Conservation (phyloP, 2,797 vertebrate species). For the Megaceryle alcyon region DNA sequence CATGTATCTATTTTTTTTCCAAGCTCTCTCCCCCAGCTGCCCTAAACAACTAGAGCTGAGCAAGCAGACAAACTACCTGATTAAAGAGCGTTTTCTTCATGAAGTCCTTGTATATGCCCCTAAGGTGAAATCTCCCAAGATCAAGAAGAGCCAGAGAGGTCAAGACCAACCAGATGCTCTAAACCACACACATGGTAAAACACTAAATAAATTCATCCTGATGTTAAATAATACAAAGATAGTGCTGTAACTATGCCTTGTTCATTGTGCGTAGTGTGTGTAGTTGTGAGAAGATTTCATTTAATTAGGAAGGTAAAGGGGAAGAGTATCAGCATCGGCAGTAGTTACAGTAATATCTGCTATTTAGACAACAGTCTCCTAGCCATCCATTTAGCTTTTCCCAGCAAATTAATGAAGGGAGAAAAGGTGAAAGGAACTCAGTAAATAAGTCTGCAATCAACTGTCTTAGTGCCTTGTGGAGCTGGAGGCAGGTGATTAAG, state of each 20-base stretch:
- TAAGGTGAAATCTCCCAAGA: not conserved
- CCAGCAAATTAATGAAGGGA: constrained; percentile 55
- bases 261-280: not conserved
- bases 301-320: not conserved
- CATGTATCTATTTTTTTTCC: not conserved
- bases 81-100: not conserved
- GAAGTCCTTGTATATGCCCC: not conserved
- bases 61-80: not conserved
- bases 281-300: not conserved
- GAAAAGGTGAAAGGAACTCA: constrained; percentile 43
- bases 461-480: not conserved
- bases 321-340: not conserved
- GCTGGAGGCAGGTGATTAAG: constrained; percentile 56
- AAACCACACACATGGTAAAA: not conserved
- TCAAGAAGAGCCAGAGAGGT: not conserved
- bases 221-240: not conserved
- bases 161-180: not conserved
- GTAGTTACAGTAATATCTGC: not conserved
- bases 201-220: not conserved
- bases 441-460: constrained; percentile 70
- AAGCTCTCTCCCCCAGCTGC: not conserved
- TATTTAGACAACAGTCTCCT: not conserved
- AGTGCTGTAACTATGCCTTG: not conserved
- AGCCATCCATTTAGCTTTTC: not conserved
- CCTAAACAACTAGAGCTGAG: not conserved